phyloP scores from a whole-genome alignment of 2,113 vertebrate species.

The Paramormyrops kingsleyae region DNA sequence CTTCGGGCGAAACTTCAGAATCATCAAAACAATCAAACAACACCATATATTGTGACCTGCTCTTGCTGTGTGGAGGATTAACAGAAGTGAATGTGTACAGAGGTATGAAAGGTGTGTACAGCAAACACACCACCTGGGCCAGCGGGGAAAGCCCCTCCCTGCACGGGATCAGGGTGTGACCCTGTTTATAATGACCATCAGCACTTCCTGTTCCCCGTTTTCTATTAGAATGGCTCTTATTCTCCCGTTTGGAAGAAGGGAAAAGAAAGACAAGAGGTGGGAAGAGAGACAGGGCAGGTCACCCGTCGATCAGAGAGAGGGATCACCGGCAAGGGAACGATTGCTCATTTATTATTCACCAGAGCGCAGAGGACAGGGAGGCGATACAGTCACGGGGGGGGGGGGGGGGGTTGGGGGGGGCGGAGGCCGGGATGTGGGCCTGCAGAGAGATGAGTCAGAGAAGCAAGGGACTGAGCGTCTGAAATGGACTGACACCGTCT shows the following conservation, averaged over 20 bases:
- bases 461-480: neutral
- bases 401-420: neutral
- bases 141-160: neutral
- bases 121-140: neutral
- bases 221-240: constrained; percentile 9
- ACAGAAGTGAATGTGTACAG: neutral
- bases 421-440: no score
- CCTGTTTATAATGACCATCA: neutral
- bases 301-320: constrained; percentile 12
- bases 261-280: neutral
- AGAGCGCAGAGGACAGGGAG: neutral
- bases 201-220: neutral
- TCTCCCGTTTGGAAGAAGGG: neutral
- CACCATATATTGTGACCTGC: neutral
- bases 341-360: constrained; percentile 23
- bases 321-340: neutral
- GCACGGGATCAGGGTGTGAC: neutral
- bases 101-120: neutral
- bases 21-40: neutral
- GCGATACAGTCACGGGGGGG: neutral
- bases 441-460: neutral
- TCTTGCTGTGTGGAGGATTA: neutral
- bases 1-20: neutral
- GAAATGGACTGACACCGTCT: neutral
- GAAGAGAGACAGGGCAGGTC: neutral